Evolutionary conservation across 2,888 invertebrate genomes (phyloP).

Genomic region (Brachyptera putata): DNA sequence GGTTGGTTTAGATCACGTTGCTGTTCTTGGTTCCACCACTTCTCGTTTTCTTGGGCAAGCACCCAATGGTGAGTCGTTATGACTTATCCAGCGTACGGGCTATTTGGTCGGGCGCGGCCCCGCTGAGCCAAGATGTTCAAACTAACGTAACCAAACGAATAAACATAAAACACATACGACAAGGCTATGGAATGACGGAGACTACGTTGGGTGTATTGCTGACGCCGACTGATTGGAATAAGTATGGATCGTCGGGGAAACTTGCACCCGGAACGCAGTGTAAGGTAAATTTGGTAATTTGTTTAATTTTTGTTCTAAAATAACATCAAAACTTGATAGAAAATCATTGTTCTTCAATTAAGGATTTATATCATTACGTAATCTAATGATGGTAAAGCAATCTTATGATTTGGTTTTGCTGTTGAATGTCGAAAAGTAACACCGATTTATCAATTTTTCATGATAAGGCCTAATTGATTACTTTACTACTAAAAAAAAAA

Average conservation of each 20-base stretch:
- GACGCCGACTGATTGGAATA: conserved; percentile 42
- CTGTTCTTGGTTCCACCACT: conserved; percentile 78
- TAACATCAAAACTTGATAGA: no score
- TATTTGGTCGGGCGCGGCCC: conserved; percentile 77
- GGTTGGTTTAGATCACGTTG: conserved; percentile 62
- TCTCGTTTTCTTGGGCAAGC: conserved; percentile 76
- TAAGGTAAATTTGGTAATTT: conserved; percentile 41
- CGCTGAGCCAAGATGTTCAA: conserved; percentile 68
- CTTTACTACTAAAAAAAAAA: no score
- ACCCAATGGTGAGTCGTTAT: conserved; percentile 69
- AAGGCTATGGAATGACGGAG: conserved; percentile 80
- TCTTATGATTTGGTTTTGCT: background rate
- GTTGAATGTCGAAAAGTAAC: no score
- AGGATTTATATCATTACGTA: background rate
- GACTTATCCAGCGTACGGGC: conserved; percentile 67
- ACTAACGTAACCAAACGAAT: conserved; percentile 22
- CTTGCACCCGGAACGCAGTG: conserved; percentile 32
- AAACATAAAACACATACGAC: conserved; percentile 52
- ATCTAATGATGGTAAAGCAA: background rate
- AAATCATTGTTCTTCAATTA: no score
- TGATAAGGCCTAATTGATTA: no score
- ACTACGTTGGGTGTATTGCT: conserved; percentile 58
- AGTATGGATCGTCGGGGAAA: conserved; percentile 34
- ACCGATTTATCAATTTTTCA: no score
- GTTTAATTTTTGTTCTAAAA: no score